These are phyloP conservation scores for Medauroidea extradentata DNA, from an alignment of 1,140 invertebrate genomes.

Conservation along the genomic window DNA sequence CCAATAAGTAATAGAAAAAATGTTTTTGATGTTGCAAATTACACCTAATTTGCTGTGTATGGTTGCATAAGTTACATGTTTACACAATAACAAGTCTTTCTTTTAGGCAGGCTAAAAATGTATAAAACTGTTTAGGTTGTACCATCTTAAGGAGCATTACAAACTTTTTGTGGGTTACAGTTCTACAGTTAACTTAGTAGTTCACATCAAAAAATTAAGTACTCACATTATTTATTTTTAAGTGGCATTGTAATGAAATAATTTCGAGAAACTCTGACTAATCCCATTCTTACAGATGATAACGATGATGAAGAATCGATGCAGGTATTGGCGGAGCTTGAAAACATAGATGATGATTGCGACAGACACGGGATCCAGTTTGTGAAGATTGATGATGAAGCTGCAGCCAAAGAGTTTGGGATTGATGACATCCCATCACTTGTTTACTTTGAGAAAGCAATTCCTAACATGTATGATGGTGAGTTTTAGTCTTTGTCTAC, in stretches of 20 bases:
- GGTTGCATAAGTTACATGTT: too few species aligned
- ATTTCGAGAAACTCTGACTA: not conserved
- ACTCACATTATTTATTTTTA: not conserved
- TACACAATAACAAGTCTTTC: too few species aligned
- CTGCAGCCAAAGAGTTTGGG: conserved; percentile 77
- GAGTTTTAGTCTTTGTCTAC: too few species aligned
- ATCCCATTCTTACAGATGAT: conserved; percentile 56
- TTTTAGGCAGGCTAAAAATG: too few species aligned
- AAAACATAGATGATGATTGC: conserved; percentile 91
- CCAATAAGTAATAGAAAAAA: too few species aligned
- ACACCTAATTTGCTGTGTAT: too few species aligned
- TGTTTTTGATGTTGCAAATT: too few species aligned
- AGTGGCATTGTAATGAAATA: not conserved
- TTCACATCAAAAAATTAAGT: not conserved
- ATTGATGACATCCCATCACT: conserved; percentile 80
- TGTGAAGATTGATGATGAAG: conserved; percentile 85
- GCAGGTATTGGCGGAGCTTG: conserved; percentile 76
- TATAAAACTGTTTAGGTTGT: too few species aligned
- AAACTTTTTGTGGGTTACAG: too few species aligned
- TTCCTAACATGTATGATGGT: conserved; percentile 90
- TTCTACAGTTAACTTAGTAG: too few species aligned
- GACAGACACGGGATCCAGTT: conserved; percentile 90
- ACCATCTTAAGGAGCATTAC: too few species aligned
- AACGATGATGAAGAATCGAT: conserved; percentile 80
- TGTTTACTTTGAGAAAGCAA: conserved; percentile 90